Evolutionary conservation across 2,888 invertebrate species (phyloP), one percentile per base, ranked within the genome.

Genomic region (Epinotia nisella): DNA sequence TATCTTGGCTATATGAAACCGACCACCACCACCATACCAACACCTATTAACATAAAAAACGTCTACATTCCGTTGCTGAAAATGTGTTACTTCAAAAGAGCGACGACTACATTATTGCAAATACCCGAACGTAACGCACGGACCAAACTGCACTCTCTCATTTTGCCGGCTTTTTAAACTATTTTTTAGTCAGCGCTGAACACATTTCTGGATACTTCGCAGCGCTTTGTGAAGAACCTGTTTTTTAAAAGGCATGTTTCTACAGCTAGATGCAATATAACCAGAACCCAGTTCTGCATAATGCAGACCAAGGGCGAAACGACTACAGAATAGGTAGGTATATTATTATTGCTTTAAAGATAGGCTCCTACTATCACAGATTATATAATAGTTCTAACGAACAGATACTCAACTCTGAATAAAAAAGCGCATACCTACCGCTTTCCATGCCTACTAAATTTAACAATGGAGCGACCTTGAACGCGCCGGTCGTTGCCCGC

Each of bases 171-270:
- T 78, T 79, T 81, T 82, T 78, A 78, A 75, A 70, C 70, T 67
- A 64, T 56, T 69, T 82, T 49, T 82, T 78, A 78, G 76, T 77
- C 71, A 61, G 77, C 74, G 75, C 77, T 71, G 75, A 76, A 76
- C 75, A 79, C 74, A 39, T 75, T 81, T 80, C 78, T 75, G 75
- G 75, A 78, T 79, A 77, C 76, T 82, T 77, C 77, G 77, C 74
- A 78, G 76, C 67, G 77, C 79, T 79, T 80, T 80, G 74, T 71
- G 76, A 80, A 81, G 80, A 76, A 75, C 66, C 58, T 62, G 75
- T 78, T 79, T 82, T 82, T 79, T 77, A 81, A 78, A 80, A 80
- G 60, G 76, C 76, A 70, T 19, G 15, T 59, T 49, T 45, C 49
- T 21, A 29, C 21, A 24, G 49, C 56, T 58, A 19, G 64, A 64